phyloP scores from a whole-genome alignment of 2,797 vertebrate species.

The Periparus ater region DNA sequence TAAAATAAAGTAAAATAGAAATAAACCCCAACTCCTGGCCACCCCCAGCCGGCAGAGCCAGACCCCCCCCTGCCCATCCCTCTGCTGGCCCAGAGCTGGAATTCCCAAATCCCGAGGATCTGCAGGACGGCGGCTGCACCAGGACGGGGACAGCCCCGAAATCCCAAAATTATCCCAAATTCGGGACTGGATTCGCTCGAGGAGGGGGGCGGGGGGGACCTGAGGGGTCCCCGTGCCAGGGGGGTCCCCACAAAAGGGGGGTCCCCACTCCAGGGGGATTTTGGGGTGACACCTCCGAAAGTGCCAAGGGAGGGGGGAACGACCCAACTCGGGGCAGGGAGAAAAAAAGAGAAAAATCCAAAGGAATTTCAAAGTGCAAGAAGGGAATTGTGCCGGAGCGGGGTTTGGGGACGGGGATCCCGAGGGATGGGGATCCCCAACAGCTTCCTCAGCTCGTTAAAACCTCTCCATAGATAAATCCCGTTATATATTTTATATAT shows the following conservation, averaged over 20 bases:
- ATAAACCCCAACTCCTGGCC: no score
- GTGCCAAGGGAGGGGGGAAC: not conserved
- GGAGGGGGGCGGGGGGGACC: no score
- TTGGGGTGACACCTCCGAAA: not conserved
- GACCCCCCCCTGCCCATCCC: not conserved
- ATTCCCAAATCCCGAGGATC: not conserved
- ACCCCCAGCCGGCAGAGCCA: not conserved
- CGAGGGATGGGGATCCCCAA: not conserved
- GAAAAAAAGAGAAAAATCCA: not conserved
- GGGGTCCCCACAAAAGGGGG: not conserved
- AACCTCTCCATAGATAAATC: not conserved
- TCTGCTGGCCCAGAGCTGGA: not conserved
- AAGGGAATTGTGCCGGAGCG: not conserved
- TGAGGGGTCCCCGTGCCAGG: not conserved
- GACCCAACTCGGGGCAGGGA: rapidly evolving
- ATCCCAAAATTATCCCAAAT: not conserved
- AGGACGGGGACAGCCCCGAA: not conserved
- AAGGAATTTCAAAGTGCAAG: constrained; percentile 40
- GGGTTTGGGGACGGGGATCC: not conserved
- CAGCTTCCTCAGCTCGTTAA: not conserved
- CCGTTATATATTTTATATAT: not conserved
- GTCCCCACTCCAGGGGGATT: not conserved
- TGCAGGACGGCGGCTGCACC: not conserved
- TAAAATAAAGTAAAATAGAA: not conserved
- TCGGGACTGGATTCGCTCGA: not conserved